Conservation (phyloP, 1,140 invertebrate species). For the Anastrepha ludens region DNA sequence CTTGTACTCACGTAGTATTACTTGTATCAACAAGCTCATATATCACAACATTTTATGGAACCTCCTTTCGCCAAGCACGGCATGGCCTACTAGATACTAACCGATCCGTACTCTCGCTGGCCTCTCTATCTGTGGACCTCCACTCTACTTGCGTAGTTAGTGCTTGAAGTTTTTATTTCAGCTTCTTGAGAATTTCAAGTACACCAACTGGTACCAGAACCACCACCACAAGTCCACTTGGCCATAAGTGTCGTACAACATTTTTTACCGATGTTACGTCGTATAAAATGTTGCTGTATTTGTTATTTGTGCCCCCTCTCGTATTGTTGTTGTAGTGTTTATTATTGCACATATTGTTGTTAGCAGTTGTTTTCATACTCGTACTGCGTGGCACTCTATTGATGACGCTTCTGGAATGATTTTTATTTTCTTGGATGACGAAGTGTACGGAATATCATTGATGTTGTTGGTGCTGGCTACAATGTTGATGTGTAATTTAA, state of each 20-base stretch:
- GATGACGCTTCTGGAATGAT: slow-evolving; percentile 23
- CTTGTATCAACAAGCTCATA: not conserved
- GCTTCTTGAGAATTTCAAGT: slow-evolving; percentile 58
- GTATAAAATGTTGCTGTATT: not conserved
- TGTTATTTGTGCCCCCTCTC: not conserved
- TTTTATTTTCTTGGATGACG: not conserved
- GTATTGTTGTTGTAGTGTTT: not conserved
- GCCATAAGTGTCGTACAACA: not conserved
- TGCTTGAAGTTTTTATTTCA: slow-evolving; percentile 15
- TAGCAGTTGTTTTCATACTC: not conserved
- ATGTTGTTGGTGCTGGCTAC: not conserved
- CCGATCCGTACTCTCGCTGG: not conserved
- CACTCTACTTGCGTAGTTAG: not conserved
- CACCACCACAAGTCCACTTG: slow-evolving; percentile 40
- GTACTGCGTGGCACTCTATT: not conserved
- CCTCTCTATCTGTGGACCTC: not conserved
- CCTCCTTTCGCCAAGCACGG: not conserved
- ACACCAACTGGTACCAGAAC: not conserved
- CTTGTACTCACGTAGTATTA: not conserved
- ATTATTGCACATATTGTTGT: not conserved
- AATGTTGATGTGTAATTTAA: slow-evolving; percentile 68
- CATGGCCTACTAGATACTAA: not conserved
- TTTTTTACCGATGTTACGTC: not conserved
- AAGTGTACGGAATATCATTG: not conserved
- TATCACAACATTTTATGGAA: slow-evolving; percentile 27